Base-by-base conservation (phyloP, 1,140 invertebrate species). In the Sycobia sp. region DNA sequence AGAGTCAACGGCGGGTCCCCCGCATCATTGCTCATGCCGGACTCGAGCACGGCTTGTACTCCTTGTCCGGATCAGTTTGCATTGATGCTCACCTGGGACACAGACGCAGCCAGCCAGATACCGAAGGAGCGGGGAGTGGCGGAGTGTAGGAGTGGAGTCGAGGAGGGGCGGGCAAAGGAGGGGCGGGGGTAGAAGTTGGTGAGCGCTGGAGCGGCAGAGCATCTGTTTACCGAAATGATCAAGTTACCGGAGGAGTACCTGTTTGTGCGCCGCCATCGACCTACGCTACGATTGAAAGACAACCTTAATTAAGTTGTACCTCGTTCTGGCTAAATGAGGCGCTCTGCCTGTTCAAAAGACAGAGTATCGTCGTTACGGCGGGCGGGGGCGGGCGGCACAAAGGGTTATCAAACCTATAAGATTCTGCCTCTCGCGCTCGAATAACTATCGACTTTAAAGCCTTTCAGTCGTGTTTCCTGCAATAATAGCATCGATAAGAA, bases 221-320 rank as follows among this genome's bases (percentile, higher is more conserved):
- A 62, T 62, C 20, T 65, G 67, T 73, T 71, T 71, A 63, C 67
- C 38, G 34, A 70, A 73, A 73, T 70, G 61, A 73, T 73, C 65
- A 66, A 67, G 44, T 62, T 62, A 56, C 60, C 43, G 36, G 22
- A 41, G 57, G 23, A 51, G 47, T 25, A 50, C 46, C 13, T 25
- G 18, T 50, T 32, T 16, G n/a, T n/a, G n/a, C n/a, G n/a, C n/a
- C n/a, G n/a, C n/a, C 20, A 20, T 11, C 4, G 22, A 1, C n/a
- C 27, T 10, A 5, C 59, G n/a, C 49, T 46, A 46, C 46, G 38
- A 53, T 22, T 71, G 69, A 71, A 73, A 71, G 70, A 69, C 55
- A 57, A 43, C 46, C 65, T 67, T 73, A 73, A 74, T 74, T 71
- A 72, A 70, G 59, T 69, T 66, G 49, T 44, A 61, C 11, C 23